Conservation (phyloP, 2,888 invertebrate species). For the Scelioninae gen. 1 region DNA sequence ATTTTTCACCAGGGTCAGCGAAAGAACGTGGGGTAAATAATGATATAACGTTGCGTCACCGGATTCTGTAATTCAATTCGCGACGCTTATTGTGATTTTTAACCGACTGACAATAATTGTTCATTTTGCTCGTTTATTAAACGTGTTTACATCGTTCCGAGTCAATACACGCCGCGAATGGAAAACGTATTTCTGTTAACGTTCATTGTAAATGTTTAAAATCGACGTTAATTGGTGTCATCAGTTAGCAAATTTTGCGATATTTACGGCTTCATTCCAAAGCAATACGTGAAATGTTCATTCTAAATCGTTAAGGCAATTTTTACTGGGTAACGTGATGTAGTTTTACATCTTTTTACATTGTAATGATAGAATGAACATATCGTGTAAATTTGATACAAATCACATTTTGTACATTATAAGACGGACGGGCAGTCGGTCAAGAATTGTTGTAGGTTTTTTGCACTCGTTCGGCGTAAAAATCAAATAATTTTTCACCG, state of each 20-base stretch:
- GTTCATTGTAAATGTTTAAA: slow-evolving; percentile 15
- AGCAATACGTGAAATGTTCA: slow-evolving; percentile 16
- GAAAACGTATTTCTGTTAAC: slow-evolving; percentile 7
- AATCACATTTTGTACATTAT: slow-evolving; percentile 51
- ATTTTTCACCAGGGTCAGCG: background rate
- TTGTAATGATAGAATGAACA: slow-evolving; percentile 54
- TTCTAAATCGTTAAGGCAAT: slow-evolving; percentile 10
- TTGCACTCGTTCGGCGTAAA: background rate
- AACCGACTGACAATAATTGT: slow-evolving; percentile 55
- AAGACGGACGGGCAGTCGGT: slow-evolving; percentile 24
- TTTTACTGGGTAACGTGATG: slow-evolving; percentile 35
- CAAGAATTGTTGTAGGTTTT: slow-evolving; percentile 26
- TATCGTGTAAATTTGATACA: slow-evolving; percentile 65
- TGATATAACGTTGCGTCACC: slow-evolving; percentile 5
- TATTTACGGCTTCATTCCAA: slow-evolving; percentile 3
- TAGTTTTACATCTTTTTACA: slow-evolving; percentile 58
- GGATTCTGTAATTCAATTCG: slow-evolving; percentile 34
- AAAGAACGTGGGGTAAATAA: slow-evolving; percentile 1
- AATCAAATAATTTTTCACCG: slow-evolving; percentile 28
- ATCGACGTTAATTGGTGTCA: slow-evolving; percentile 11
- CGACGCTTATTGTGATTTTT: slow-evolving; percentile 35
- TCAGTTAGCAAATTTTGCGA: slow-evolving; percentile 4
- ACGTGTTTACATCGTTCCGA: slow-evolving; percentile 18
- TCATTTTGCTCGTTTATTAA: slow-evolving; percentile 26
- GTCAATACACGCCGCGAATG: slow-evolving; percentile 16